Percentiles rank a stretch among this genome's conserved stretches.
These are phyloP conservation scores for Caranx ignobilis DNA, from an alignment of 2,113 vertebrate species.

Conservation along the genomic window DNA sequence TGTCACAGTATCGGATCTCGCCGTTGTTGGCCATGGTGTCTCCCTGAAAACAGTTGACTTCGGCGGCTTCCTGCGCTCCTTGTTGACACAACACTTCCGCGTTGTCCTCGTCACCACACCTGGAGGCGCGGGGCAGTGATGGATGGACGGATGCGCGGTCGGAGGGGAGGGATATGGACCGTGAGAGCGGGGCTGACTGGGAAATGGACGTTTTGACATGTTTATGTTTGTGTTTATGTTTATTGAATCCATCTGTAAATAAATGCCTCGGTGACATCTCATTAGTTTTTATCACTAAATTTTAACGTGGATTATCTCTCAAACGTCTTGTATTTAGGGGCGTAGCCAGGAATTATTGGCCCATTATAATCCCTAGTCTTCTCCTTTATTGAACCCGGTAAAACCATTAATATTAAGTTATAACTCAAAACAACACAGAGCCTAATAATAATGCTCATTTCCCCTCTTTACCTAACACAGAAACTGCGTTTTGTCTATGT, in stretches of 20 bases:
- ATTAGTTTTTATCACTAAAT: neutral
- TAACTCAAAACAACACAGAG: no score
- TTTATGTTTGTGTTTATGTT: neutral
- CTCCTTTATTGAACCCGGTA: neutral
- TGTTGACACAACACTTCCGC: slow-evolving; percentile 71
- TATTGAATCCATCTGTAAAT: neutral
- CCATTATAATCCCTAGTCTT: neutral
- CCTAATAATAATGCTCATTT: no score
- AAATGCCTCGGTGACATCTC: neutral
- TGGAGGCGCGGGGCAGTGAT: slow-evolving; percentile 17
- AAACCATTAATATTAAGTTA: neutral
- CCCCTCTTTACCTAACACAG: no score
- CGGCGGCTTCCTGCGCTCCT: slow-evolving; percentile 3
- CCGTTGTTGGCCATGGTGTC: slow-evolving; percentile 55
- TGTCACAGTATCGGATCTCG: slow-evolving; percentile 51
- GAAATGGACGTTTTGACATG: neutral
- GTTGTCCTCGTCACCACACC: slow-evolving; percentile 65
- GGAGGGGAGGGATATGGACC: neutral
- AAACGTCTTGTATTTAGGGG: neutral
- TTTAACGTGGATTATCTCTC: neutral
- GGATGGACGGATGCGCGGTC: neutral
- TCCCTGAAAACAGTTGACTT: neutral
- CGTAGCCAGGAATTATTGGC: neutral
- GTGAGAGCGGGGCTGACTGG: neutral
- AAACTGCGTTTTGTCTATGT: neutral